phyloP scores from a whole-genome alignment of 1,140 invertebrate genomes.

The Meloidogyne floridensis region DNA sequence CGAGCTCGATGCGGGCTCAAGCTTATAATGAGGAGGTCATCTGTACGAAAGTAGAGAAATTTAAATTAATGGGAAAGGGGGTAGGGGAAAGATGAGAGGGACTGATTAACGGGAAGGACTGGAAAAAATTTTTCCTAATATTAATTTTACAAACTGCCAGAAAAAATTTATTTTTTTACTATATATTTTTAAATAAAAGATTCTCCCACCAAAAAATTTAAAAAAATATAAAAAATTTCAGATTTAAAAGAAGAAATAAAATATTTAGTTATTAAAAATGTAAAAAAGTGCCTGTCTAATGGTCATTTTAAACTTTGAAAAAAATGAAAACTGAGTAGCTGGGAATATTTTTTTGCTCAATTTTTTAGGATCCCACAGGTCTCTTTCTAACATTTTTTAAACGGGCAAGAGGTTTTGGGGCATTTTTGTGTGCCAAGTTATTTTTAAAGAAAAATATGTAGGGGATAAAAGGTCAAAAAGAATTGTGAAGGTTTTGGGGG shows the following conservation, averaged over 20 bases:
- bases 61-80: too few species aligned
- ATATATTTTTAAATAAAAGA: not conserved
- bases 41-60: too few species aligned
- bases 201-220: not conserved
- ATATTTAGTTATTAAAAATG: not conserved
- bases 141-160: too few species aligned
- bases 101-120: too few species aligned
- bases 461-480: not conserved
- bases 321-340: not conserved
- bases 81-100: too few species aligned
- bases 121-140: too few species aligned
- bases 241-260: slow-evolving; percentile 2
- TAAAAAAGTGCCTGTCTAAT: not conserved
- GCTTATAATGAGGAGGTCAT: too few species aligned
- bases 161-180: not conserved
- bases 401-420: not conserved
- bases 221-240: not conserved
- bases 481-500: not conserved
- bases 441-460: not conserved
- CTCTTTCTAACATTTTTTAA: not conserved
- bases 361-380: slow-evolving; percentile 8
- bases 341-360: not conserved
- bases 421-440: not conserved
- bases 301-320: slow-evolving; percentile 1
- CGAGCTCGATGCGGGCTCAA: too few species aligned